phyloP scores from a whole-genome alignment of 2,113 vertebrate genomes.

The Dicentrarchus labrax region DNA sequence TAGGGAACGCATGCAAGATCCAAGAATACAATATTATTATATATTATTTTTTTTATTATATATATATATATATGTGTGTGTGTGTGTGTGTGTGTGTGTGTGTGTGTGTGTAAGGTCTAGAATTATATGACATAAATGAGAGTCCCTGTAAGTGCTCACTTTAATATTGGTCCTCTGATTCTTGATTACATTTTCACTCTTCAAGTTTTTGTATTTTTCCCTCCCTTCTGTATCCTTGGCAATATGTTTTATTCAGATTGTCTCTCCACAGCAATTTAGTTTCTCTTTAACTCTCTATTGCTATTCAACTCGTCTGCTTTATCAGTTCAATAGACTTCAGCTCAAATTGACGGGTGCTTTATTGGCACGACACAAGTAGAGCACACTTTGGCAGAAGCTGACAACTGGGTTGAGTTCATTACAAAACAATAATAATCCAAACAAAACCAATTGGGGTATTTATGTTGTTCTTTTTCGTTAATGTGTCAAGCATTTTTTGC shows the following conservation, averaged over 20 bases:
- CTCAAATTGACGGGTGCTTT: slow-evolving; percentile 42
- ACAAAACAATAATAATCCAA: slow-evolving; percentile 40
- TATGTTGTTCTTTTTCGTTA: slow-evolving; percentile 25
- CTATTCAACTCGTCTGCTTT: slow-evolving; percentile 29
- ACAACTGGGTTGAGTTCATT: slow-evolving; percentile 45
- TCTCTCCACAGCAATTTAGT: not conserved
- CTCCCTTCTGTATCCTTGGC: not conserved
- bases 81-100: no score
- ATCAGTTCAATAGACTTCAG: slow-evolving; percentile 45
- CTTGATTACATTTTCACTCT: slow-evolving; percentile 7
- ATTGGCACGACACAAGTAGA: slow-evolving; percentile 32
- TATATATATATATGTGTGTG: no score
- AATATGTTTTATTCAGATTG: slow-evolving; percentile 17
- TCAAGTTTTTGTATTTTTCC: not conserved
- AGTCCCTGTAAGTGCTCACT: not conserved
- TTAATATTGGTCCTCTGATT: not conserved
- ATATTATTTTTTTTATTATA: not conserved
- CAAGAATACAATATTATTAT: not conserved
- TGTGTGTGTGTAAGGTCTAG: no score
- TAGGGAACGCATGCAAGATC: not conserved
- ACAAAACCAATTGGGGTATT: slow-evolving; percentile 22
- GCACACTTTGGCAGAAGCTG: slow-evolving; percentile 25
- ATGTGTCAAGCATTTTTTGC: slow-evolving; percentile 18
- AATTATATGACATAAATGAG: not conserved
- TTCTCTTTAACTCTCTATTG: slow-evolving; percentile 2